Percentiles rank a stretch among this genome's conserved stretches.
These are phyloP conservation scores for Anastrepha ludens DNA, from an alignment of 1,140 invertebrate genomes.

Conservation along the genomic window DNA sequence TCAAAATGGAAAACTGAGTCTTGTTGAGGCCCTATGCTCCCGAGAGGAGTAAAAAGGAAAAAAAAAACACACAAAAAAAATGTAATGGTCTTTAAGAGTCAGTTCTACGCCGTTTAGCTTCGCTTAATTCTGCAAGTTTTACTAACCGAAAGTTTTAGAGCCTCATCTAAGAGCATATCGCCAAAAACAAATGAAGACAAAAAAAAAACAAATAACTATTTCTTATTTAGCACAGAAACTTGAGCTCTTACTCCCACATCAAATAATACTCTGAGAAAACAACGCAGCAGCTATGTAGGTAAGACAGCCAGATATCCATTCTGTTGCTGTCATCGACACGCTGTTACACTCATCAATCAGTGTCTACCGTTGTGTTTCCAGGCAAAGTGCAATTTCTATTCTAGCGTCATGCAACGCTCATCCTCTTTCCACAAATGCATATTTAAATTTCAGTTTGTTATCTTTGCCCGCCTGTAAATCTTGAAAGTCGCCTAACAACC, in stretches of 20 bases:
- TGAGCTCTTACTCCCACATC: neutral
- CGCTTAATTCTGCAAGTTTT: no score
- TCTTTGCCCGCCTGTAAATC: constrained; percentile 39
- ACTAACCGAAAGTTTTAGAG: no score
- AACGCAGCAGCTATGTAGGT: neutral
- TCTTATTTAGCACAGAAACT: neutral
- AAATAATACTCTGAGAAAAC: neutral
- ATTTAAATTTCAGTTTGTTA: constrained; percentile 1
- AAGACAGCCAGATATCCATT: constrained; percentile 9
- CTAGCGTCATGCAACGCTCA: neutral
- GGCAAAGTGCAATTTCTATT: neutral
- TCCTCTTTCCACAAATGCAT: neutral
- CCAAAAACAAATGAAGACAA: constrained; percentile 9
- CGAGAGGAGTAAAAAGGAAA: no score
- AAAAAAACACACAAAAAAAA: no score
- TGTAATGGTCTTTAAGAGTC: no score
- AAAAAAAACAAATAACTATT: neutral
- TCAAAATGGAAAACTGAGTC: no score
- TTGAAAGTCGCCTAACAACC: constrained; percentile 10
- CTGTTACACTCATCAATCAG: constrained; percentile 44
- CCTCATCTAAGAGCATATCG: no score
- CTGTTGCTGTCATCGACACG: constrained; percentile 31
- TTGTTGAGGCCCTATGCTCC: no score
- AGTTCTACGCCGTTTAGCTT: no score
- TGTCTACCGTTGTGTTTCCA: neutral